Conservation (phyloP, 2,888 invertebrate species). For the Creontiades dilutus region DNA sequence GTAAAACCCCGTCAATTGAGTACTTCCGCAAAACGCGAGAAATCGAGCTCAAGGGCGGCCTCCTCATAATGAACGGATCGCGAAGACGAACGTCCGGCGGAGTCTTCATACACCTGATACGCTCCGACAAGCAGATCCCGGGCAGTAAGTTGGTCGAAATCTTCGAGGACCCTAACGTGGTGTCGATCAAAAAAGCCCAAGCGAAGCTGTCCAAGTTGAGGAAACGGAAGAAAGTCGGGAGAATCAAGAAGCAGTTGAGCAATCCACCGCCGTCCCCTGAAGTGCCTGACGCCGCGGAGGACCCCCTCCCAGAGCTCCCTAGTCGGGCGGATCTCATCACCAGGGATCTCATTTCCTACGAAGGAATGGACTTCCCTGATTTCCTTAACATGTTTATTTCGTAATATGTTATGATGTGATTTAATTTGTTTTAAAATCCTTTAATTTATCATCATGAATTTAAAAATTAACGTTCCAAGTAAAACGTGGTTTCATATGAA, state of each 20-base stretch:
- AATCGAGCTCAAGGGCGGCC: conserved; percentile 73
- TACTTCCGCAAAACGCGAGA: conserved; percentile 71
- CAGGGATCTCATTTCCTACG: conserved; percentile 64
- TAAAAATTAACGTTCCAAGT: too few species aligned
- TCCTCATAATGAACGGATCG: conserved; percentile 72
- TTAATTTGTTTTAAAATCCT: too few species aligned
- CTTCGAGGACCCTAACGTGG: conserved; percentile 67
- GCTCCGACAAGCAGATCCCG: conserved; percentile 62
- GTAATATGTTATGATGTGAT: too few species aligned
- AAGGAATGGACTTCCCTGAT: conserved; percentile 62
- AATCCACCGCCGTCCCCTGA: conserved; percentile 74
- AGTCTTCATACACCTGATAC: conserved; percentile 72
- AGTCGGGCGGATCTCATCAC: conserved; percentile 65
- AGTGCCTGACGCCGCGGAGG: conserved; percentile 21
- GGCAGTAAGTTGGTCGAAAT: conserved; percentile 71
- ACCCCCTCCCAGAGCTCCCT: conserved; percentile 53
- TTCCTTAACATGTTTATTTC: background rate
- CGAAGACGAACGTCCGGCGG: conserved; percentile 73
- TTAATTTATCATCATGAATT: too few species aligned
- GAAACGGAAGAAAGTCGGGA: conserved; percentile 65
- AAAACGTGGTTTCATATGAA: too few species aligned
- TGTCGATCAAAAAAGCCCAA: conserved; percentile 38
- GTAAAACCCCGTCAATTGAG: conserved; percentile 71
- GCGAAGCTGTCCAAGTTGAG: background rate
- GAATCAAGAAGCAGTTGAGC: conserved; percentile 62